These are phyloP conservation scores for Limnephilus auricula DNA, from an alignment of 2,888 invertebrate species.

Conservation along the genomic window DNA sequence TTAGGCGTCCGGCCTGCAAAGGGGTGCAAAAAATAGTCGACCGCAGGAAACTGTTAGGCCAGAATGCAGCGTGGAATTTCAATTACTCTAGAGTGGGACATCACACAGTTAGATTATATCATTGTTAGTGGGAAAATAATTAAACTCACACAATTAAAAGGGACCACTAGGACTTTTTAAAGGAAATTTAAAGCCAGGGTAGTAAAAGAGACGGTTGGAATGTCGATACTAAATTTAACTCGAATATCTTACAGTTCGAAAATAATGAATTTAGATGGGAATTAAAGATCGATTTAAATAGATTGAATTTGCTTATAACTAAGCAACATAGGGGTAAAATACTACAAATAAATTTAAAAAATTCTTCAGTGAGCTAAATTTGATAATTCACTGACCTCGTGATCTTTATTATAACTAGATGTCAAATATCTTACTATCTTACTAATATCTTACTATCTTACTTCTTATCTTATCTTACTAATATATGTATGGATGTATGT, in stretches of 20 bases:
- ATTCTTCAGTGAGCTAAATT: too few relatives aligned
- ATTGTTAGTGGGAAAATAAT: not conserved
- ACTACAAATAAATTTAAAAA: too few relatives aligned
- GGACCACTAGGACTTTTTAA: not conserved
- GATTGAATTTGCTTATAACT: too few relatives aligned
- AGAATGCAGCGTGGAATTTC: conserved; percentile 30
- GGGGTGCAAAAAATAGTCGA: conserved; percentile 27
- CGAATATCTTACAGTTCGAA: not conserved
- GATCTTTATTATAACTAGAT: too few relatives aligned
- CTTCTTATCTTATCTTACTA: too few relatives aligned
- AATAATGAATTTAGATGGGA: not conserved
- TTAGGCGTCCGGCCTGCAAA: not conserved
- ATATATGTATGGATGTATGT: too few relatives aligned
- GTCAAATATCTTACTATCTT: too few relatives aligned
- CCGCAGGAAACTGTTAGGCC: conserved; percentile 21
- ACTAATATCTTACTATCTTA: too few relatives aligned
- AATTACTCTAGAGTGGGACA: conserved; percentile 18
- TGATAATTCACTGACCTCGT: too few relatives aligned
- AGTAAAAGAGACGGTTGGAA: not conserved
- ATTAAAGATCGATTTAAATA: too few relatives aligned
- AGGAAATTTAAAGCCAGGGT: not conserved
- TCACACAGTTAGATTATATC: conserved; percentile 1
- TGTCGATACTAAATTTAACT: not conserved
- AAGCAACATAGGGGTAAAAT: too few relatives aligned
- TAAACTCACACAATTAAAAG: not conserved